phyloP scores from a whole-genome alignment of 1,140 invertebrate species.

The Galleria mellonella region DNA sequence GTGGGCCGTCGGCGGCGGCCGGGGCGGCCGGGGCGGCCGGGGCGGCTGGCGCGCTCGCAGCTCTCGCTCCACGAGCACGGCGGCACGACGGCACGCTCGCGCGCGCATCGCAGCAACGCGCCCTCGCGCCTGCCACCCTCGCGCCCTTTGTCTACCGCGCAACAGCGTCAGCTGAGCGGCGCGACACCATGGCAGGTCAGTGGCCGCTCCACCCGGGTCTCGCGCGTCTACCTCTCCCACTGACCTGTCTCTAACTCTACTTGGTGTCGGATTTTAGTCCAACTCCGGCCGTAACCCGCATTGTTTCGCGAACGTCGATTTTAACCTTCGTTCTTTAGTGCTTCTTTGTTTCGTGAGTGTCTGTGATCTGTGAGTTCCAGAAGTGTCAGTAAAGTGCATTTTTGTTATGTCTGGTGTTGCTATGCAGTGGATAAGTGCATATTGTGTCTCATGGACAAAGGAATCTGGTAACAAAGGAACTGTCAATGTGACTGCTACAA shows the following conservation, averaged over 20 bases:
- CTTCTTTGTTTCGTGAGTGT: conserved; percentile 8
- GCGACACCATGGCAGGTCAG: conserved; percentile 46
- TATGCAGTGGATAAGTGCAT: background rate
- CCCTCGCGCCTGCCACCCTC: too few relatives aligned
- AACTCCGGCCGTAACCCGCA: background rate
- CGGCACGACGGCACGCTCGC: too few relatives aligned
- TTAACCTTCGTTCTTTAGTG: conserved; percentile 4
- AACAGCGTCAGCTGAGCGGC: conserved; percentile 33
- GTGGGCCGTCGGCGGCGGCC: conserved; percentile 39
- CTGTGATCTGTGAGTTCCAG: conserved; percentile 1
- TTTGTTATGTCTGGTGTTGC: conserved; percentile 1
- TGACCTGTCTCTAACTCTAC: conserved; percentile 13
- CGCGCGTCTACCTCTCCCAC: conserved; percentile 33
- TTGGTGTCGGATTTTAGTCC: conserved; percentile 4
- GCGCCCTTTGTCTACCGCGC: conserved; percentile 19
- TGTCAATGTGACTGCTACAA: background rate
- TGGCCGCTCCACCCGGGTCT: conserved; percentile 50
- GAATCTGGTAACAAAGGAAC: conserved; percentile 3
- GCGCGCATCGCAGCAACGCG: too few relatives aligned
- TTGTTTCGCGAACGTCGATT: background rate
- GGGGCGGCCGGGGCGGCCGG: conserved; percentile 15
- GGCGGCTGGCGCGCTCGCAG: conserved; percentile 4
- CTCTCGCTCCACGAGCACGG: background rate
- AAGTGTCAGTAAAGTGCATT: conserved; percentile 2
- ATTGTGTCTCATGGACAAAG: conserved; percentile 1